A percentile compares a stretch with the other conserved stretches of the same genome.
phyloP scores from a whole-genome alignment of 2,113 vertebrate species.

The Solea solea region DNA sequence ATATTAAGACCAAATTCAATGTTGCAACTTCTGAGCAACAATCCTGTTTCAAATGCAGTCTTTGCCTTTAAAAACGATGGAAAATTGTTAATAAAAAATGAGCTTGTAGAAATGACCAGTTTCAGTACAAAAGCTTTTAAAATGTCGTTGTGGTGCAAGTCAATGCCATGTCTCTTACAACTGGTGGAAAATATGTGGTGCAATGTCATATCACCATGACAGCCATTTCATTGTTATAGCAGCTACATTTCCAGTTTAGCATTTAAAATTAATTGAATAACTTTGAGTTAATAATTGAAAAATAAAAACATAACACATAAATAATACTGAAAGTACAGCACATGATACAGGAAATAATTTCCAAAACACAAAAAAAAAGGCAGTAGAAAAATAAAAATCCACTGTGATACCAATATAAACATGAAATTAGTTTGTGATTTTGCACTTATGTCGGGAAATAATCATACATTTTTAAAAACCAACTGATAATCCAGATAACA shows the following conservation, averaged over 20 bases:
- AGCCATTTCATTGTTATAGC: slow-evolving; percentile 84
- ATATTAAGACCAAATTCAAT: slow-evolving; percentile 73
- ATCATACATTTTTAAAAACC: slow-evolving; percentile 88
- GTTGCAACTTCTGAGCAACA: slow-evolving; percentile 78
- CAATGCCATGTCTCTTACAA: slow-evolving; percentile 68
- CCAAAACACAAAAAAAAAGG: slow-evolving; percentile 71
- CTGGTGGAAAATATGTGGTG: slow-evolving; percentile 57
- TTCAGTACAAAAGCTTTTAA: slow-evolving; percentile 88
- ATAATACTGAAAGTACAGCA: slow-evolving; percentile 77
- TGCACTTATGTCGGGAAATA: slow-evolving; percentile 78
- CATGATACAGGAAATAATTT: slow-evolving; percentile 36
- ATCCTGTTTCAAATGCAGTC: slow-evolving; percentile 63
- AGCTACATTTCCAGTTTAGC: slow-evolving; percentile 88
- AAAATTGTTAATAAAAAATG: slow-evolving; percentile 86
- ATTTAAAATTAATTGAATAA: slow-evolving; percentile 61
- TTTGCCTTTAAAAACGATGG: slow-evolving; percentile 80
- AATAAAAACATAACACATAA: slow-evolving; percentile 65
- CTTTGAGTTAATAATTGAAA: slow-evolving; percentile 27
- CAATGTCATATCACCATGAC: slow-evolving; percentile 73
- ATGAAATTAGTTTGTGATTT: slow-evolving; percentile 77
- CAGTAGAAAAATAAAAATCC: slow-evolving; percentile 93
- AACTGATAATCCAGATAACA: slow-evolving; percentile 81
- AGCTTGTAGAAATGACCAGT: slow-evolving; percentile 82
- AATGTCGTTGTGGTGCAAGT: slow-evolving; percentile 84
- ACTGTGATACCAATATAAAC: slow-evolving; percentile 84